Conservation (phyloP, 1,140 invertebrate species). For the Drosophila pectinifera region DNA sequence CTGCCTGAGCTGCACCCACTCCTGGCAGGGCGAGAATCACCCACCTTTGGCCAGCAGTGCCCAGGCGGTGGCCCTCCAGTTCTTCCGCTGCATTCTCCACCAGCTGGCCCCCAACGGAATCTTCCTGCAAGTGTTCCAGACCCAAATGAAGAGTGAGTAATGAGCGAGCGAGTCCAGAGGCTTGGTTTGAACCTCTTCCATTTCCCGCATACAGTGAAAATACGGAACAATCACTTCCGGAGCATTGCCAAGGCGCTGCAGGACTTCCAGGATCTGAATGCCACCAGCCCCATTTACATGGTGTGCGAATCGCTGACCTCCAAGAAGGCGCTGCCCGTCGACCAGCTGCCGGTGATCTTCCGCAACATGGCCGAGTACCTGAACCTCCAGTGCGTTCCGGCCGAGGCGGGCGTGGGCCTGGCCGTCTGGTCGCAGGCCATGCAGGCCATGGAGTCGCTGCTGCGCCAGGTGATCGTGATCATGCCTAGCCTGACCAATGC, state of each 20-base stretch:
- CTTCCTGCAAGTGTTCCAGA: conserved; percentile 98
- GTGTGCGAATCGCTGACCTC: conserved; percentile 96
- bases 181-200: not conserved
- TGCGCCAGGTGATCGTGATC: conserved; percentile 91
- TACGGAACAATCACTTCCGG: conserved; percentile 91
- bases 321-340: conserved; percentile 93
- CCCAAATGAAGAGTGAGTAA: conserved; percentile 90
- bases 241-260: conserved; percentile 96
- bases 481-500: conserved; percentile 91
- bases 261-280: conserved; percentile 99
- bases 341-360: conserved; percentile 90
- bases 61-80: conserved; percentile 97
- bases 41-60: conserved; percentile 95
- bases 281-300: conserved; percentile 95
- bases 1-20: conserved; percentile 90
- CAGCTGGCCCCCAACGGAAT: conserved; percentile 98
- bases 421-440: conserved; percentile 92
- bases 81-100: conserved; percentile 97
- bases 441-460: conserved; percentile 93
- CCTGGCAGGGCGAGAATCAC: conserved; percentile 96
- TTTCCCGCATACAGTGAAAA: conserved; percentile 72
- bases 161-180: too few relatives aligned
- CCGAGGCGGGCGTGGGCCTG: conserved; percentile 91
- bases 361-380: conserved; percentile 97
- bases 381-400: conserved; percentile 91